Conservation (phyloP, 2,113 vertebrate species). For the Ctenomys sociabilis region DNA sequence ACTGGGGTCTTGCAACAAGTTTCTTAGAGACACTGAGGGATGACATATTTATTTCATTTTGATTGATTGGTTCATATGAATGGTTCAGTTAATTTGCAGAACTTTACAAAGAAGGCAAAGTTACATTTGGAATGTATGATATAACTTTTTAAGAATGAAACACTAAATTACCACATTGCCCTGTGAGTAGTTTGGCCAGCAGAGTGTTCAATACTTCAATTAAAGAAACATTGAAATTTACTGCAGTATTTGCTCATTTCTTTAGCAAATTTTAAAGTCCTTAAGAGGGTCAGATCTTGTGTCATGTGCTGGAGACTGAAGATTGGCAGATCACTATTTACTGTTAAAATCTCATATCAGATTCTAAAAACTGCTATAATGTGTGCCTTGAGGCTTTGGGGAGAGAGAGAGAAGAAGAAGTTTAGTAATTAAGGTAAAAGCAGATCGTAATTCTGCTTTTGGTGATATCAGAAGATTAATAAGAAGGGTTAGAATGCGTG, state of each 20-base stretch:
- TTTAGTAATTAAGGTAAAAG: neutral
- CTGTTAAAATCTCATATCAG: neutral
- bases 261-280: neutral
- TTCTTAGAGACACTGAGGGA: too few relatives aligned
- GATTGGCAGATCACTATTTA: neutral
- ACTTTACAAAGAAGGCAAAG: neutral
- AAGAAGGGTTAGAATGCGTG: neutral
- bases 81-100: neutral
- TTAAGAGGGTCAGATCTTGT: neutral
- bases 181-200: neutral
- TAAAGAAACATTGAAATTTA: constrained; percentile 29
- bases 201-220: neutral
- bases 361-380: neutral
- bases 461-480: neutral
- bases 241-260: neutral
- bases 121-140: neutral
- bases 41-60: constrained; percentile 2
- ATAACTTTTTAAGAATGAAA: neutral
- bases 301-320: neutral
- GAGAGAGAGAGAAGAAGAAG: rapidly evolving
- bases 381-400: neutral
- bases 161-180: neutral
- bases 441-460: neutral
- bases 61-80: neutral
- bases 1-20: neutral